phyloP scores from a whole-genome alignment of 1,140 invertebrate genomes.

The Anoplophora glabripennis region DNA sequence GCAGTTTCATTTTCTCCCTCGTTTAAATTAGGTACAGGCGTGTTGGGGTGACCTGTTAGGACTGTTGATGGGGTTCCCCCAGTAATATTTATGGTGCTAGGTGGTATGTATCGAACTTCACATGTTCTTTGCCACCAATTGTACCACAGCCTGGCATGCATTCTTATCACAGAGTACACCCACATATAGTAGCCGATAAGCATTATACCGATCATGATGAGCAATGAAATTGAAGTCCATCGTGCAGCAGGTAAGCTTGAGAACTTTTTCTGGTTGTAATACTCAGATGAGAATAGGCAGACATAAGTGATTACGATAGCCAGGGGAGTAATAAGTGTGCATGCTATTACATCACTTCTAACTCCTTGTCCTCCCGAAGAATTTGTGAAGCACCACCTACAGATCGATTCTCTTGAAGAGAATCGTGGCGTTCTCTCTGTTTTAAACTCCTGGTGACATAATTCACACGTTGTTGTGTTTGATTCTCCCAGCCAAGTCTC shows the following conservation, averaged over 20 bases:
- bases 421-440: constrained; percentile 47
- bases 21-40: constrained; percentile 6
- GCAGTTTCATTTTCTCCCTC: constrained; percentile 17
- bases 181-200: constrained; percentile 53
- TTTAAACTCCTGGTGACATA: constrained; percentile 58
- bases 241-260: constrained; percentile 50
- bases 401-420: constrained; percentile 41
- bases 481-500: constrained; percentile 68
- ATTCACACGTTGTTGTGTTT: constrained; percentile 59
- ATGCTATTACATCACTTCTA: constrained; percentile 50
- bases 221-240: constrained; percentile 51
- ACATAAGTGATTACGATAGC: constrained; percentile 53
- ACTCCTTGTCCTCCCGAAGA: constrained; percentile 35
- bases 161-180: constrained; percentile 51
- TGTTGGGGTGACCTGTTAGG: constrained; percentile 22
- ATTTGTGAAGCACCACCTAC: constrained; percentile 39
- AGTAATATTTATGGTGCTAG: constrained; percentile 21
- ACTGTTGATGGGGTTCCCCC: constrained; percentile 1
- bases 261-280: constrained; percentile 52
- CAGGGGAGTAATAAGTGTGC: constrained; percentile 50
- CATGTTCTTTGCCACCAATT: constrained; percentile 56
- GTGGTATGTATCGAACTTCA: constrained; percentile 47
- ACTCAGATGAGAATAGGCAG: constrained; percentile 52
- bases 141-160: constrained; percentile 54
- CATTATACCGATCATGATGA: constrained; percentile 52